phyloP scores from a whole-genome alignment of 2,113 vertebrate species.

The Trichechus manatus region DNA sequence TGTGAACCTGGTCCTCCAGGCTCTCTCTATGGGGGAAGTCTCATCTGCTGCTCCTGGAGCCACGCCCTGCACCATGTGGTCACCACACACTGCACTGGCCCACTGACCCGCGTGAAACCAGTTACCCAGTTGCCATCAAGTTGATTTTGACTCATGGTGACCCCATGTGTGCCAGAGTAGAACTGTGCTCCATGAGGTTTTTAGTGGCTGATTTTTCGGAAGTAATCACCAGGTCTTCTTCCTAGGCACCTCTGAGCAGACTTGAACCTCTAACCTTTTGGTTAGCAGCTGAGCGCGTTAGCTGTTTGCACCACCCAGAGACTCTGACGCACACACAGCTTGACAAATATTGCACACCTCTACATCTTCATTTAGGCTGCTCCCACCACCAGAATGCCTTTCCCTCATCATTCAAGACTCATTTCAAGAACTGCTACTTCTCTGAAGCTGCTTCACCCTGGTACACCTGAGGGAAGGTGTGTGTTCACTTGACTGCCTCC shows the following conservation, averaged over 20 bases:
- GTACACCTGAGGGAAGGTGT: fast-evolving
- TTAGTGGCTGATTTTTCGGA: neutral
- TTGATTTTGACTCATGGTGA: neutral
- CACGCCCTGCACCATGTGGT: no score
- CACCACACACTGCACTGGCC: neutral
- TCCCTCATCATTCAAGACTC: neutral
- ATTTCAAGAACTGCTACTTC: neutral
- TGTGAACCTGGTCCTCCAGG: neutral
- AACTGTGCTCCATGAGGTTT: neutral
- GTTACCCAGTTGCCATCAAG: neutral
- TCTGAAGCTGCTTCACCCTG: neutral
- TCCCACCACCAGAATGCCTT: neutral
- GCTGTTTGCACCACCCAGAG: no score
- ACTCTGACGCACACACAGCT: neutral
- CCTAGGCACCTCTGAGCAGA: neutral
- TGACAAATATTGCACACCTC: fast-evolving
- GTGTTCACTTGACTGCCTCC: neutral
- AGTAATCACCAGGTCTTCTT: neutral
- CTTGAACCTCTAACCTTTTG: neutral
- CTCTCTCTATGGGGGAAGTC: neutral
- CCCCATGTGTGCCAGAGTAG: neutral
- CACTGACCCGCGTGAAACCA: neutral
- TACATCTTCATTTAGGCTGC: neutral
- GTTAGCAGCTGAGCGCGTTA: neutral
- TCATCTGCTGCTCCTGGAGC: neutral